Evolutionary conservation across 2,888 invertebrate species (phyloP).

Genomic region (Ophion ventricosus): DNA sequence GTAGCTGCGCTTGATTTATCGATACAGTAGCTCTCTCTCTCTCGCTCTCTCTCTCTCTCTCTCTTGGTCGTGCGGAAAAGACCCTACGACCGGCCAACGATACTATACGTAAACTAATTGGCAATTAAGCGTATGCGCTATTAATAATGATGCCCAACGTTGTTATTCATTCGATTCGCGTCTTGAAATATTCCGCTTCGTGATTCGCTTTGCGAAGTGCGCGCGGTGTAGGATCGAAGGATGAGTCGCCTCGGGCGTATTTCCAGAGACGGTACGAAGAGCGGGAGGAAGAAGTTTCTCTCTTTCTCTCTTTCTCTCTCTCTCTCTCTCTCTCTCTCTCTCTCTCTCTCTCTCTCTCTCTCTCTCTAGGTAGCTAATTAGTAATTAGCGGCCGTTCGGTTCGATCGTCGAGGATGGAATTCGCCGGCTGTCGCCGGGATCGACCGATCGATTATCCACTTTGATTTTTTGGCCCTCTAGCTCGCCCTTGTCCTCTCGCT

Average conservation of each 20-base stretch:
- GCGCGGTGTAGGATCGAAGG: constrained; percentile 20
- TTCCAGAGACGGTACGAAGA: constrained; percentile 15
- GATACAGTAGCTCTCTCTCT: too few species aligned
- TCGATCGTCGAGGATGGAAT: constrained; percentile 63
- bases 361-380: constrained; percentile 66
- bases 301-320: constrained; percentile 41
- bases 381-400: constrained; percentile 67
- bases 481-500: constrained; percentile 14
- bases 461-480: constrained; percentile 62
- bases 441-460: constrained; percentile 66
- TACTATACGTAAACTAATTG: constrained; percentile 61
- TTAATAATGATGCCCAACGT: constrained; percentile 64
- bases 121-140: constrained; percentile 67
- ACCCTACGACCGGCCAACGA: not conserved
- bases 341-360: constrained; percentile 54
- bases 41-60: too few species aligned
- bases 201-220: constrained; percentile 62
- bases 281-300: constrained; percentile 27
- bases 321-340: constrained; percentile 44
- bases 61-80: too few species aligned
- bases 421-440: constrained; percentile 66
- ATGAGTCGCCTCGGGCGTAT: too few species aligned
- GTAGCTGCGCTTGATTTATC: too few species aligned
- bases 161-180: constrained; percentile 62
- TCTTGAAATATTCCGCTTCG: constrained; percentile 64